Base-by-base conservation (phyloP, 37 sponge, comb jelly and placozoan species). In the Mnemiopsis leidyi region DNA sequence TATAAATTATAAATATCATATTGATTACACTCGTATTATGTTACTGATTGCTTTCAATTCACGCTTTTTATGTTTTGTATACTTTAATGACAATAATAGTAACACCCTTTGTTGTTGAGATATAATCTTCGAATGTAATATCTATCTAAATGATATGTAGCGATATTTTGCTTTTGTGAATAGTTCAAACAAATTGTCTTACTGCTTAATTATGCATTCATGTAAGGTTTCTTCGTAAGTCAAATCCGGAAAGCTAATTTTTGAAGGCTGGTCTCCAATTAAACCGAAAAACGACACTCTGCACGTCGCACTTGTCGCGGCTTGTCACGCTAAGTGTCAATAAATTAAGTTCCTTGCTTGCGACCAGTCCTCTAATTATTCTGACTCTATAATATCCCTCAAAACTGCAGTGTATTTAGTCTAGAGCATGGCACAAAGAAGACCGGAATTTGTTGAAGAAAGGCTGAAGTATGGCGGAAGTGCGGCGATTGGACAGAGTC, bases 31-130 rank as follows among this genome's bases (percentile, higher is more conserved):
- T 18, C 61, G 36, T 77, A 31, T 77, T 33, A 77, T 77, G 33
- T 77, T 77, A 32, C 26, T 77, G 79, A 77, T 77, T 77, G 16
- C 26, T 77, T 34, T 32, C 26, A 77, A 32, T 77, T 77, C 32
- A 31, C 79, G 79, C 79, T 77, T 77, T 77, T 77, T 77, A 77
- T 77, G 79, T 77, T 77, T 77, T 69, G 73, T 69, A 34, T 33
- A 77, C 25, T n/a, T n/a, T n/a, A n/a, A n/a, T 5, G 5, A 48
- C 61, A 48, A 48, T 48, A 48, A 48, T 48, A n/a, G n/a, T n/a
- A n/a, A n/a, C n/a, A n/a, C n/a, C n/a, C n/a, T 48, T 48, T 13
- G 9, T 48, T 48, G 13, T 48, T 48, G 61, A 48, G 61, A 48
- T 48, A 48, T 48, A 48, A 48, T 48, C 61, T 48, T 48, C 61